phyloP scores from a whole-genome alignment of 1,140 invertebrate genomes.

The Homarus americanus region DNA sequence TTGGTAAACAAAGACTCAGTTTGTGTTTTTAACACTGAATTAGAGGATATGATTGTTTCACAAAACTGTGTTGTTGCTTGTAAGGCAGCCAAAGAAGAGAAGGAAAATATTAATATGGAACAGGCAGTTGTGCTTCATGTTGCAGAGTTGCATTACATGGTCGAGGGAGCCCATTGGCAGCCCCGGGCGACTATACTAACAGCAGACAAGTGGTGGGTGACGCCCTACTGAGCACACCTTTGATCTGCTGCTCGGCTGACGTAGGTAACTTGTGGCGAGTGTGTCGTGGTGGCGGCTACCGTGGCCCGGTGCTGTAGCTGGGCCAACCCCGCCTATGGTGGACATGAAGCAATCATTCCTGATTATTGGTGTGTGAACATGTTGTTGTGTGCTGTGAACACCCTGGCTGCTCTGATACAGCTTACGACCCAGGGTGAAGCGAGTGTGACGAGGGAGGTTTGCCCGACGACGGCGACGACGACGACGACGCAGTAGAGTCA shows the following conservation, averaged over 20 bases:
- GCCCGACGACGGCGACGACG: not conserved
- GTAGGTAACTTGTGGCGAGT: not conserved
- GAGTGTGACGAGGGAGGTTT: not conserved
- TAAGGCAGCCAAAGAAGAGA: too few relatives aligned
- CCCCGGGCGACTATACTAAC: not conserved
- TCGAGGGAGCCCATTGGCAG: not conserved
- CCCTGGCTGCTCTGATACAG: not conserved
- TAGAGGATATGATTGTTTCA: too few relatives aligned
- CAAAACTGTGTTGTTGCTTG: too few relatives aligned
- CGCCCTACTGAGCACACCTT: slow-evolving; percentile 31
- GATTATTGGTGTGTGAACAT: not conserved
- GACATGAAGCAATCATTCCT: not conserved
- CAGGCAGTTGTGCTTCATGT: not conserved
- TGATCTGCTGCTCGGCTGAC: slow-evolving; percentile 19
- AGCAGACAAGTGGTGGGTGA: not conserved
- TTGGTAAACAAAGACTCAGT: too few relatives aligned
- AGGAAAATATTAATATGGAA: not conserved
- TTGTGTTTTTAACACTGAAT: too few relatives aligned
- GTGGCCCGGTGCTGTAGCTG: not conserved
- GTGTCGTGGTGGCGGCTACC: not conserved
- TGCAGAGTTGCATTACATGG: not conserved
- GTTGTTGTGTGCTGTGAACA: not conserved
- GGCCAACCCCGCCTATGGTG: not conserved
- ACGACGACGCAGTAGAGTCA: not conserved
- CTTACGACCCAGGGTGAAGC: not conserved